Base-by-base conservation (phyloP, 2,888 invertebrate genomes). In the Ypsolopha scabrella region DNA sequence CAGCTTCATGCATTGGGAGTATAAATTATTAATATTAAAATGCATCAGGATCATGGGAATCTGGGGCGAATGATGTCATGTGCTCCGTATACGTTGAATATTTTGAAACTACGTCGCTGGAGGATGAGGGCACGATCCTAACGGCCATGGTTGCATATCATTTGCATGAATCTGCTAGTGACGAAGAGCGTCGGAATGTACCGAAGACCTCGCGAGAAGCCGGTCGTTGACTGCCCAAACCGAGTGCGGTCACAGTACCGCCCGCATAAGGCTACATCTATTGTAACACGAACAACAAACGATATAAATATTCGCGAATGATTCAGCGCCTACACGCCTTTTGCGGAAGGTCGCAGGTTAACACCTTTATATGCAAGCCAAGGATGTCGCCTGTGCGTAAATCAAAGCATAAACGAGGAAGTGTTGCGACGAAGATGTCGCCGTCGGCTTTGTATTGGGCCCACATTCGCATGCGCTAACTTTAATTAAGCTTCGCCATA, bases 161-260 rank as follows among this genome's bases (percentile, higher is more conserved):
- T 68, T 69, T 67, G 70, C 72, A 71, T 73, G 78, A 74, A 77
- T 80, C 79, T 73, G 60, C 68, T 63, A 58, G 60, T 76, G 76
- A 80, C 72, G 70, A 76, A 69, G 59, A 56, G 56, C 51, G 52
- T 55, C 55, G 71, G 77, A 73, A 81, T 78, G 72, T 60, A 65
- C 55, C 67, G 62, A 74, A 73, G 72, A 67, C 65, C 50, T 41
- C 46, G 63, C 60, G 63, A 59, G 58, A 58, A 60, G 62, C 58
- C 70, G 76, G 72, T 71, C 75, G 75, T 75, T 75, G 73, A 76
- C 74, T 74, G 64, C 63, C 68, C 68, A 70, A 74, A 69, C 70
- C 58, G 46, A 46, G 49, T 9, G 59, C 67, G 59, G 68, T 67
- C 62, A 65, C 67, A 60, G 58, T 9, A 39, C 55, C 54, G 57